Evolutionary conservation across 2,113 vertebrate genomes (phyloP), one percentile per base, ranked within the genome.

Genomic region (Peromyscus leucopus): DNA sequence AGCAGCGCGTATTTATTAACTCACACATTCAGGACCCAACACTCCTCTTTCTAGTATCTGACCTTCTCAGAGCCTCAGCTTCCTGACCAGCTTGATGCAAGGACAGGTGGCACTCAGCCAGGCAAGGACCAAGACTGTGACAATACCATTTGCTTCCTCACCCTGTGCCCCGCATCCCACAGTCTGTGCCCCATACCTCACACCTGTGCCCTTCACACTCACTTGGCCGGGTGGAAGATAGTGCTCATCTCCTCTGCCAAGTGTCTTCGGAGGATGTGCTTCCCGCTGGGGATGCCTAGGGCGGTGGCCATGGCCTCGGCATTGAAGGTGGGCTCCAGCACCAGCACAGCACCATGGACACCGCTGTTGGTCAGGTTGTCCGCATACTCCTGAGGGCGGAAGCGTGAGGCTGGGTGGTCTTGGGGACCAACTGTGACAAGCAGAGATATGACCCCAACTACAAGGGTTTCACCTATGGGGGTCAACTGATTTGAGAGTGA

Each of bases 181-280:
- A n/a, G 3, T 4, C 51, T 22, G 65, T 0, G 5, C 8, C 65
- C 28, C 13, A 33, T 11, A 17, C 16, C 69, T 19, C 16, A 33
- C 16, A 7, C 36, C 17, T 72, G 69, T 17, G 33, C 83, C 83
- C 83, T 31, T 24, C 22, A 48, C 0, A 63, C 96, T 98, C 97
- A 99, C 99, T 98, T 99, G 97, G 98, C 98, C 0, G 98, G 95
- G 82, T 97, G 98, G 90, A 99, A 98, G 33, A 99, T 75, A 33
- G 95, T 97, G 36, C 98, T 99, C 98, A 99, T 99, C 98, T 99
- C 99, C 94, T 99, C 99, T 0, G 98, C 98, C 55, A 99, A 99
- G 97, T 99, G 99, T 48, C 99, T 97, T 28, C 99, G 98, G 83
- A 99, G 98, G 98, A 99, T 99, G 97, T 99, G 99, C 98, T 99